Evolutionary conservation across 2,888 invertebrate genomes (phyloP).

Genomic region (Vesta saturnalis): DNA sequence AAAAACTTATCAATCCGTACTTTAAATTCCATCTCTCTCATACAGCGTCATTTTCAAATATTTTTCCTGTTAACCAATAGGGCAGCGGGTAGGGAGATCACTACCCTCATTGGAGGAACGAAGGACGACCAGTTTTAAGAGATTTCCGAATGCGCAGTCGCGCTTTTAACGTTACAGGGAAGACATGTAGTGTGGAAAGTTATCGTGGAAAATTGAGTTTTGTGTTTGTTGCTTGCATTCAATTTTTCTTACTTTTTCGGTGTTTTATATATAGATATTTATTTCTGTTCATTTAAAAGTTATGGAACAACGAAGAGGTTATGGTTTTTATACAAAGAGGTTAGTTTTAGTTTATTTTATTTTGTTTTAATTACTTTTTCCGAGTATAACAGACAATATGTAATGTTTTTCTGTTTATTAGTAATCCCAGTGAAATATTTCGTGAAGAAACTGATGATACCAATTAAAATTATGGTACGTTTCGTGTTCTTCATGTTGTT

Average conservation of each 20-base stretch:
- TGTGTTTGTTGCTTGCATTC: constrained; percentile 40
- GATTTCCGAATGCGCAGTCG: constrained; percentile 51
- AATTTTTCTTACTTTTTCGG: constrained; percentile 29
- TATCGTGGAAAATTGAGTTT: constrained; percentile 40
- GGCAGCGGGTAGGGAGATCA: constrained; percentile 51
- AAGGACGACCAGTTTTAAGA: constrained; percentile 56
- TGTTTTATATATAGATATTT: constrained; percentile 25
- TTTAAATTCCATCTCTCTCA: constrained; percentile 31
- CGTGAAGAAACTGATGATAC: constrained; percentile 22
- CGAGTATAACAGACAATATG: neutral
- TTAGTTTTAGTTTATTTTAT: constrained; percentile 71
- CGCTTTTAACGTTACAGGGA: constrained; percentile 40
- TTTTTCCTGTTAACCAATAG: constrained; percentile 55
- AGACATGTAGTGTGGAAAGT: constrained; percentile 41
- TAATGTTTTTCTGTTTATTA: constrained; percentile 6
- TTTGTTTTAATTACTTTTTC: constrained; percentile 42
- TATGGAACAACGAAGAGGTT: constrained; percentile 80
- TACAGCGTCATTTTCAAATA: constrained; percentile 40
- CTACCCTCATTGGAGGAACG: constrained; percentile 53
- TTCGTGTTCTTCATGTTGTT: constrained; percentile 37
- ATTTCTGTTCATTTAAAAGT: constrained; percentile 16
- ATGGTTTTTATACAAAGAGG: constrained; percentile 84
- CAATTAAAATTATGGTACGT: constrained; percentile 35
- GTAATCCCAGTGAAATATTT: constrained; percentile 21
- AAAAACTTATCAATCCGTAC: constrained; percentile 44